Percentiles rank a stretch among this genome's conserved stretches.
phyloP scores from a whole-genome alignment of 23 tunicate species.

The Styela clava region DNA sequence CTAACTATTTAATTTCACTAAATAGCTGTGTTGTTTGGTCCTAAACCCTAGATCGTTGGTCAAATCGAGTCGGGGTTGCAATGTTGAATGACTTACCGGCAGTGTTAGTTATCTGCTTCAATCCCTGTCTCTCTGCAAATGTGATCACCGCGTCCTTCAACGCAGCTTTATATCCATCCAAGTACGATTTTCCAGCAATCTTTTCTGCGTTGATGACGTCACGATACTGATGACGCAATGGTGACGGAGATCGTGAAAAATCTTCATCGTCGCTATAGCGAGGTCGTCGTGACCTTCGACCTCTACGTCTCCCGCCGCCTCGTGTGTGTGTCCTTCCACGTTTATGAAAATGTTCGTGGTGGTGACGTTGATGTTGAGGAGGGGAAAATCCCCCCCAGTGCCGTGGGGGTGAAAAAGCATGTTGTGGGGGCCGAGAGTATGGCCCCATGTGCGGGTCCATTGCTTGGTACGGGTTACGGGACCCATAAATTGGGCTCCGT shows the following conservation, averaged over 20 bases:
- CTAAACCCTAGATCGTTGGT: too few species aligned
- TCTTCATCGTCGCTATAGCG: not conserved
- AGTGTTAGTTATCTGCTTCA: not conserved
- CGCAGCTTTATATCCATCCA: constrained; percentile 34
- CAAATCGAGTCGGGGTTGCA: too few species aligned
- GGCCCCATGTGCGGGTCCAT: not conserved
- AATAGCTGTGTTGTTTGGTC: too few species aligned
- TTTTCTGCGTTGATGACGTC: constrained; percentile 1
- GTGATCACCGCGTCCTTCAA: constrained; percentile 30
- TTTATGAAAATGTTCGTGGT: not conserved
- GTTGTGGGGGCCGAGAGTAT: not conserved
- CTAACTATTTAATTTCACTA: too few species aligned
- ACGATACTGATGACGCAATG: not conserved
- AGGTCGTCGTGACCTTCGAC: not conserved
- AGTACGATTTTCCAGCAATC: constrained; percentile 20
- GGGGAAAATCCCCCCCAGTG: constrained; percentile 8
- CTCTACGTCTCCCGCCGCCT: not conserved
- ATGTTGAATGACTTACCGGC: not conserved
- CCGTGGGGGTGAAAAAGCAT: constrained; percentile 20
- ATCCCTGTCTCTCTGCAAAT: constrained; percentile 12
- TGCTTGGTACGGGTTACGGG: not conserved
- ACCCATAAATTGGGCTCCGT: not conserved
- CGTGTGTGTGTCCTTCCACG: not conserved
- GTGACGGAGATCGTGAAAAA: constrained; percentile 17
- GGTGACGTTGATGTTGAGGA: constrained; percentile 1